Conservation (phyloP, 53 echinoderm and acorn worm genomes). For the Paelopatides confundens region DNA sequence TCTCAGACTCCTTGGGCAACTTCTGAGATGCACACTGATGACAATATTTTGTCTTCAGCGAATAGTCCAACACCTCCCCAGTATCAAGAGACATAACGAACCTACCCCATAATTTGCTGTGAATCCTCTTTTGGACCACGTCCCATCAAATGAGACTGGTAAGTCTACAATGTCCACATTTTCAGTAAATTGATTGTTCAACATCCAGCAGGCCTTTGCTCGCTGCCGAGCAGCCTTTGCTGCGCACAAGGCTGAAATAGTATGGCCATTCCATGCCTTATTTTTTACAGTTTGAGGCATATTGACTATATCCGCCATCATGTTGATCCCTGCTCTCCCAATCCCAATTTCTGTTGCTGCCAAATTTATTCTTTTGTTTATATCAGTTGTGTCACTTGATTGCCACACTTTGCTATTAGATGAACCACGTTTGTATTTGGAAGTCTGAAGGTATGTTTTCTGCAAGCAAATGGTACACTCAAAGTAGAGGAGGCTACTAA, state of each 20-base stretch:
- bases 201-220: background rate
- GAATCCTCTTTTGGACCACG: slow-evolving; percentile 14
- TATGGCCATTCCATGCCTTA: background rate
- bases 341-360: slow-evolving; percentile 12
- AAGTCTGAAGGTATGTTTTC: slow-evolving; percentile 26
- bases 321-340: background rate
- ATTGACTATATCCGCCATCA: background rate
- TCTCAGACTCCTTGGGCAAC: background rate
- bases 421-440: background rate
- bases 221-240: background rate
- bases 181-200: background rate
- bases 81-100: background rate
- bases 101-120: slow-evolving; percentile 6
- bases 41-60: background rate
- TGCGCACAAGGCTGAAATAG: background rate
- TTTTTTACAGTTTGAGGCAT: slow-evolving; percentile 10
- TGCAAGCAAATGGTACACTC: no score
- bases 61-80: slow-evolving; percentile 13
- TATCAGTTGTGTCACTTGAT: background rate
- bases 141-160: background rate
- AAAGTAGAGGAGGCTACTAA: no score
- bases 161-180: background rate
- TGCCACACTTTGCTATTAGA: background rate
- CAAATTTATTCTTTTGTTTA: background rate
- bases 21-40: slow-evolving; percentile 1